Evolutionary conservation across 2,888 invertebrate species (phyloP).

Genomic region (Meganola albula): DNA sequence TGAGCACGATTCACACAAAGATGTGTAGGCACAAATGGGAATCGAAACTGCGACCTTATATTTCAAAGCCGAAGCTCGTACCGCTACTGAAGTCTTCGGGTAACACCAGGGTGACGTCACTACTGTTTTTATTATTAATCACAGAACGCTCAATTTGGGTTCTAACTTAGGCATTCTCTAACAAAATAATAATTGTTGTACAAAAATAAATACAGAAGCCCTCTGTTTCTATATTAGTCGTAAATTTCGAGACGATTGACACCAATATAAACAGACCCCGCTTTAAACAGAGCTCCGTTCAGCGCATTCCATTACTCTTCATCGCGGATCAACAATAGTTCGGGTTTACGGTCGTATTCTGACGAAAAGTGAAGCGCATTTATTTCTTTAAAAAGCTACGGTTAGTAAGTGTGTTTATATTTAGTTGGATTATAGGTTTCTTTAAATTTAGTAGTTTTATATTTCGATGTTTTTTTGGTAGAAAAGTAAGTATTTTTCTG

Average conservation of each 20-base stretch:
- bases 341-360: conserved; percentile 31
- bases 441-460: too few species aligned
- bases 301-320: conserved; percentile 42
- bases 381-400: conserved; percentile 25
- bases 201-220: conserved; percentile 10
- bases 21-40: too few species aligned
- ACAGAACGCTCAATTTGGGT: too few species aligned
- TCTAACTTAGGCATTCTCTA: too few species aligned
- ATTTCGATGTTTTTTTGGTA: too few species aligned
- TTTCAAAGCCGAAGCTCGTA: too few species aligned
- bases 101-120: too few species aligned
- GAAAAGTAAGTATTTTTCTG: too few species aligned
- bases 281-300: conserved; percentile 22
- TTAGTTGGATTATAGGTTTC: background rate
- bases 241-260: conserved; percentile 12
- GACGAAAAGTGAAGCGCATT: conserved; percentile 35
- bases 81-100: too few species aligned
- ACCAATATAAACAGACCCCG: conserved; percentile 21
- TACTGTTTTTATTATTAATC: too few species aligned
- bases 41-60: too few species aligned
- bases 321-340: conserved; percentile 48
- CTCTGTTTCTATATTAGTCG: conserved; percentile 16
- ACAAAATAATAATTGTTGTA: background rate
- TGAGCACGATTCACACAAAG: too few species aligned
- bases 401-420: conserved; percentile 6